Evolutionary conservation across 1,140 invertebrate genomes (phyloP), one percentile per base, ranked within the genome.

Genomic region (Drosophila simulans): DNA sequence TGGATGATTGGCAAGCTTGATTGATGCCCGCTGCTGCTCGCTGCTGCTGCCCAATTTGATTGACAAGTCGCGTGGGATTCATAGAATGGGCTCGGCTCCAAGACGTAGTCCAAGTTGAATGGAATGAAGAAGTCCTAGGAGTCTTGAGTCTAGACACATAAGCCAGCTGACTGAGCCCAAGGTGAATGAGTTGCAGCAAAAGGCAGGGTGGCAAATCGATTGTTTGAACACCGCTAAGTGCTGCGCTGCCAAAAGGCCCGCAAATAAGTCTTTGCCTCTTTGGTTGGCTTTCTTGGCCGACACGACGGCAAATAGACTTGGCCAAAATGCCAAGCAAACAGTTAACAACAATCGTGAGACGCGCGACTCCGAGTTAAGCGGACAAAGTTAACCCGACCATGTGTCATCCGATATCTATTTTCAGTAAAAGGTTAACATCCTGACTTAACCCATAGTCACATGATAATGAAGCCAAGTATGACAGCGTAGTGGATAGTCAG

Each of bases 1-100:
- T 77, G 71, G 78, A 59, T 82, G 70, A 77, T 82, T 81, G 79
- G 73, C 72, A 64, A 22, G 65, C 46, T 45, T 81, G 79, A 81
- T 81, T 81, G 78, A 81, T 77, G 65, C 31, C 57, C 45, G 22
- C 48, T 15, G 35, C 76, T 17, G 20, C 10, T 46, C 45, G 31
- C 62, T 45, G 31, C 48, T 15, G 35, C 76, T 17, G 34, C 12
- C 52, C 45, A 40, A 5, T 49, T 60, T 76, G 78, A 76, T 76
- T 76, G 78, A 80, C 77, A 80, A 58, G 46, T 54, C 60, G 76
- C 59, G 59, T 52, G 57, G 48, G 54, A 55, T 10, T 15, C 51
- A 0, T 11, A 5, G 7, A 27, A 49, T n/a, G 46, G 31, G 5
- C 1, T 8, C 7, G 5, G n/a, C n/a, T 5, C 39, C 39, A 13